Evolutionary conservation across 2,888 invertebrate species (phyloP).

Genomic region (Miltochrista miniata): DNA sequence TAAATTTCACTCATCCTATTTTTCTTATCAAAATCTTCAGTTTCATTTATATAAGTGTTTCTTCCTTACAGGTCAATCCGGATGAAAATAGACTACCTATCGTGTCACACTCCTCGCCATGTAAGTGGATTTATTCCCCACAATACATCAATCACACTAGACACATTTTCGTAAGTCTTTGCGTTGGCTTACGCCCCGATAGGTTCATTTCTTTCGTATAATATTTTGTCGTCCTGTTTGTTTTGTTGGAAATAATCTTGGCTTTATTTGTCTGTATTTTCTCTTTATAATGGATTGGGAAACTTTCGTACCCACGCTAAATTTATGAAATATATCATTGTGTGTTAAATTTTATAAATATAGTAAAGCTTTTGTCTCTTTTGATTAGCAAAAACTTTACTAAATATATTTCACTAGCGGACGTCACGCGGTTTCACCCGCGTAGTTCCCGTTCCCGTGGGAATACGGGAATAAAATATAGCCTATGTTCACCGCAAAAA

Average conservation of each 20-base stretch:
- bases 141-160: conserved; percentile 57
- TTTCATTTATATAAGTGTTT: conserved; percentile 8
- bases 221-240: conserved; percentile 17
- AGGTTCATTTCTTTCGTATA: conserved; percentile 34
- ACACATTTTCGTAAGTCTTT: conserved; percentile 40
- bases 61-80: conserved; percentile 69
- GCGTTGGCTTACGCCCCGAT: conserved; percentile 31
- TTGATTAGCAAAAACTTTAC: too few relatives aligned
- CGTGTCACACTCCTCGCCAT: conserved; percentile 72
- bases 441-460: too few relatives aligned
- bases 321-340: too few relatives aligned
- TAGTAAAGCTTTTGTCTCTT: too few relatives aligned
- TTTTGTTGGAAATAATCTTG: conserved; percentile 4
- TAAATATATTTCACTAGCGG: too few relatives aligned
- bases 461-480: too few relatives aligned
- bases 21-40: too few relatives aligned
- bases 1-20: too few relatives aligned
- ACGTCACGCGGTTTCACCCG: too few relatives aligned
- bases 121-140: conserved; percentile 59
- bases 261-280: conserved; percentile 3
- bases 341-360: too few relatives aligned
- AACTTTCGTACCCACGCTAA: background rate
- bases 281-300: conserved; percentile 4
- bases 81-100: conserved; percentile 74
- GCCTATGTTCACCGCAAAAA: too few relatives aligned